These are phyloP conservation scores for Drosophila biarmipes DNA, from an alignment of 1,140 invertebrate species.

Conservation along the genomic window DNA sequence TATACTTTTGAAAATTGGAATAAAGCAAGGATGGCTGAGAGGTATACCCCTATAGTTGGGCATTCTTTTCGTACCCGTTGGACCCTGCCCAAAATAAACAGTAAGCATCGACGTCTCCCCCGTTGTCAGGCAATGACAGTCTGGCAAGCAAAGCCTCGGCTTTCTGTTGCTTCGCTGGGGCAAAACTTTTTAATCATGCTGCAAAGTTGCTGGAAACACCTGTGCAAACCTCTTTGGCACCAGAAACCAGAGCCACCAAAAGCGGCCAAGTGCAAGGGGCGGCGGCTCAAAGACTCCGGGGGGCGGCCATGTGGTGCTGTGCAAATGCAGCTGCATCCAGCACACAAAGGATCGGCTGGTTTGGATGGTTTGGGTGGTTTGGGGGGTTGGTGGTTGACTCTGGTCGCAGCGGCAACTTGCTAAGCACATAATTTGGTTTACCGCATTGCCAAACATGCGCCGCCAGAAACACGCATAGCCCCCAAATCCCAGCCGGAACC, in stretches of 20 bases:
- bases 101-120: conserved; percentile 14
- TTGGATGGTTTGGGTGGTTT: neutral
- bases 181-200: conserved; percentile 61
- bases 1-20: no score
- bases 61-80: neutral
- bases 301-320: conserved; percentile 4
- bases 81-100: conserved; percentile 7
- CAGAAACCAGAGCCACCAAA: conserved; percentile 20
- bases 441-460: conserved; percentile 65
- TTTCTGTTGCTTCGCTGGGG: conserved; percentile 10
- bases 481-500: neutral
- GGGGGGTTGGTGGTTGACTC: conserved; percentile 21
- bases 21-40: neutral
- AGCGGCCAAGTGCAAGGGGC: conserved; percentile 42
- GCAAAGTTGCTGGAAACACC: conserved; percentile 57
- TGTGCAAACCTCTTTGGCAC: conserved; percentile 31
- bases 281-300: neutral
- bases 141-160: conserved; percentile 6
- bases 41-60: neutral
- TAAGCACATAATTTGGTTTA: conserved; percentile 75
- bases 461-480: conserved; percentile 56
- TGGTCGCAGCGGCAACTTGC: conserved; percentile 56
- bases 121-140: neutral
- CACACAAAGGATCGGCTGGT: conserved; percentile 39
- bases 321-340: conserved; percentile 64